These are phyloP conservation scores for Sardinella longiceps DNA, from an alignment of 2,797 vertebrate species.

Conservation along the genomic window DNA sequence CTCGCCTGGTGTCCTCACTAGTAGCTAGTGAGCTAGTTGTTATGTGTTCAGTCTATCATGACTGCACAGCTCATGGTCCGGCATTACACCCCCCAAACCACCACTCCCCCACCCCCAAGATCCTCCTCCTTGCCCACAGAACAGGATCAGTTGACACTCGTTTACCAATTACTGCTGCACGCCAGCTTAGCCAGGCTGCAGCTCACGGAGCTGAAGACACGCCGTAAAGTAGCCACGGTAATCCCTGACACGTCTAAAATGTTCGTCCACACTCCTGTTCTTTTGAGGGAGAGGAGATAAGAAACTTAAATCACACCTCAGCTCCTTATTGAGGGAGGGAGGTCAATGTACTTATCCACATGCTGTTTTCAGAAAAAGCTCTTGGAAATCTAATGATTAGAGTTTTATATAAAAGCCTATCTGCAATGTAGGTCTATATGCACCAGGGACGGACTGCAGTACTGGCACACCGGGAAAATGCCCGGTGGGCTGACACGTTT, in stretches of 20 bases:
- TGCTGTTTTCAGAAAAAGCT: neutral
- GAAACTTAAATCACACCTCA: neutral
- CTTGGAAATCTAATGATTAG: too few species aligned
- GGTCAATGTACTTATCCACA: neutral
- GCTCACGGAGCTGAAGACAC: neutral
- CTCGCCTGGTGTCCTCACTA: neutral
- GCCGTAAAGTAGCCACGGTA: neutral
- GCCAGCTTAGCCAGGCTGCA: neutral
- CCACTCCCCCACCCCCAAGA: neutral
- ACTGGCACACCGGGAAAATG: too few species aligned
- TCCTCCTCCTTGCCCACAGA: neutral
- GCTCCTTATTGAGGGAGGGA: neutral
- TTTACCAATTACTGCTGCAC: conserved; percentile 15
- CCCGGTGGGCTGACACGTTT: too few species aligned
- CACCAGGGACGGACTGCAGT: too few species aligned
- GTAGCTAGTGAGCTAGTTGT: neutral
- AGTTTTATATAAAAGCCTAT: too few species aligned
- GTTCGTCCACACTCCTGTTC: neutral
- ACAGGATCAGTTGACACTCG: conserved; percentile 17
- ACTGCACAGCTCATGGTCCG: neutral
- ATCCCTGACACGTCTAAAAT: neutral
- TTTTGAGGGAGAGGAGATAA: neutral
- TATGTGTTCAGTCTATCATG: conserved; percentile 2
- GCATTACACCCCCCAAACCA: neutral
- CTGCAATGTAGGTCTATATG: too few species aligned